Evolutionary conservation across 2,888 invertebrate species (phyloP).

Genomic region (Synergus laeviventris): DNA sequence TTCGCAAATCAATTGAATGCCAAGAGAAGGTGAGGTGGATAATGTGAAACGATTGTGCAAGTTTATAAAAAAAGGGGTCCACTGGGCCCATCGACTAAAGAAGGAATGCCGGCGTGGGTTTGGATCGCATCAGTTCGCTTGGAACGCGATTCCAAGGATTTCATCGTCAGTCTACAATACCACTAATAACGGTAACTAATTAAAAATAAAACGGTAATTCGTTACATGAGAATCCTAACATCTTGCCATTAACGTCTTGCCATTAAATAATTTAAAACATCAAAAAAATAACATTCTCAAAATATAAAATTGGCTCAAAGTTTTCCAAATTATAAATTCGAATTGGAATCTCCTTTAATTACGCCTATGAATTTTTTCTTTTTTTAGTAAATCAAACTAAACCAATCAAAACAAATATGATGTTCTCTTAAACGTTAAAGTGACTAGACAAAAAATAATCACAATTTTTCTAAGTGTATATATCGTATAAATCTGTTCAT

Average conservation of each 20-base stretch:
- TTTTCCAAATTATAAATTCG: conserved; percentile 12
- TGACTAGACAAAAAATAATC: neutral
- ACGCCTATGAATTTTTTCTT: neutral
- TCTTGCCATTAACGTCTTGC: too few relatives aligned
- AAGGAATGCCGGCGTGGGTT: conserved; percentile 8
- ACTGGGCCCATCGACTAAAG: conserved; percentile 7
- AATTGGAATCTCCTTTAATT: neutral
- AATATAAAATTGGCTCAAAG: too few relatives aligned
- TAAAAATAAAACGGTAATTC: neutral
- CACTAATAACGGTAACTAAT: conserved; percentile 23
- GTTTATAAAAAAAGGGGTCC: conserved; percentile 21
- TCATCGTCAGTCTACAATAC: neutral
- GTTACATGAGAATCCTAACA: neutral
- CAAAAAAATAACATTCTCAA: too few relatives aligned
- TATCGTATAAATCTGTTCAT: neutral
- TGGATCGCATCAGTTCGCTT: conserved; percentile 6
- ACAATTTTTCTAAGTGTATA: neutral
- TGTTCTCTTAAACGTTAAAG: neutral
- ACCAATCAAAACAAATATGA: neutral
- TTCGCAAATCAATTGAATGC: conserved; percentile 13
- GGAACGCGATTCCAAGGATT: neutral
- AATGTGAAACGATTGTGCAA: conserved; percentile 2
- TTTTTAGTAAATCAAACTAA: conserved; percentile 9
- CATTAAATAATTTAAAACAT: too few relatives aligned
- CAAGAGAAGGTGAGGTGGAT: neutral